These are phyloP conservation scores for Apeira syringaria DNA, from an alignment of 2,888 invertebrate genomes.

Conservation along the genomic window DNA sequence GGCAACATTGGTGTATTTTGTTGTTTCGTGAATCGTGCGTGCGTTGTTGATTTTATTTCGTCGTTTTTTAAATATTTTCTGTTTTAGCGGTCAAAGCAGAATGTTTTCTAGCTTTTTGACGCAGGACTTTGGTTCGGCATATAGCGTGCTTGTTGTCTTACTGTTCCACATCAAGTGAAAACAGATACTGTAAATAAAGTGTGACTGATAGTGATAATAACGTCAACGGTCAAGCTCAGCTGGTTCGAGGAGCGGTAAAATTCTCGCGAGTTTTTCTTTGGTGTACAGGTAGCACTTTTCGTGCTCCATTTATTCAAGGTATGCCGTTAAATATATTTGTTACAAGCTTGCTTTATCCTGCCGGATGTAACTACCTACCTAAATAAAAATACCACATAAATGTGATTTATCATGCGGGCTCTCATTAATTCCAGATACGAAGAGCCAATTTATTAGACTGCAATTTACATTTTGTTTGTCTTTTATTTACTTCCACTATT, in stretches of 20 bases:
- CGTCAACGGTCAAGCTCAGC: constrained; percentile 79
- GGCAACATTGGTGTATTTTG: no score
- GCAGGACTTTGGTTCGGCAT: background rate
- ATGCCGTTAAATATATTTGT: constrained; percentile 68
- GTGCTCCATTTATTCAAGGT: constrained; percentile 78
- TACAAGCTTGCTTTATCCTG: constrained; percentile 6
- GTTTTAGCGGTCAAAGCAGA: constrained; percentile 1
- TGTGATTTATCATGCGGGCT: background rate
- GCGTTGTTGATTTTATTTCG: no score
- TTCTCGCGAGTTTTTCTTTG: constrained; percentile 72
- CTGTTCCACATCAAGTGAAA: constrained; percentile 9
- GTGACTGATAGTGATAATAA: constrained; percentile 67
- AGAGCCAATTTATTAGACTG: constrained; percentile 22
- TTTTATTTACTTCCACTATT: constrained; percentile 56
- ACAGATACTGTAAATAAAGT: constrained; percentile 32
- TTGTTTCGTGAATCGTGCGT: no score
- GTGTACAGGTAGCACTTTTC: constrained; percentile 67
- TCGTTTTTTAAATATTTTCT: no score
- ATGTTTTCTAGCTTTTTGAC: constrained; percentile 5
- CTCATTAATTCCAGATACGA: constrained; percentile 5
- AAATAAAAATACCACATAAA: background rate
- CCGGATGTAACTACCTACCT: background rate
- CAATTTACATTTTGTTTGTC: no score
- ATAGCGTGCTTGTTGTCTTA: background rate
- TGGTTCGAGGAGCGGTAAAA: constrained; percentile 79